Evolutionary conservation across 2,888 invertebrate species (phyloP).

Genomic region (Noctua fimbriata): DNA sequence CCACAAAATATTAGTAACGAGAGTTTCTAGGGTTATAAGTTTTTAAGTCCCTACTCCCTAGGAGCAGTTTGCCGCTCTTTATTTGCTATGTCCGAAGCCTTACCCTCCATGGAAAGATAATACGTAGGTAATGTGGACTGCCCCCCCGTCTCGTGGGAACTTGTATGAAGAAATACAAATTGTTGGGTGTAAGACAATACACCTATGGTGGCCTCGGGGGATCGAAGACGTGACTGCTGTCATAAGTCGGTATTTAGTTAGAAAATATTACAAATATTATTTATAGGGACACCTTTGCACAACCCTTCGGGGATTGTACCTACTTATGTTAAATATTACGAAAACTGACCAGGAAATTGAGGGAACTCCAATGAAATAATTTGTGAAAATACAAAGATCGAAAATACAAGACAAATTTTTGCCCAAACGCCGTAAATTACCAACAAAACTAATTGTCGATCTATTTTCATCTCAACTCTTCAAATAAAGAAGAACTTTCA

Average conservation of each 20-base stretch:
- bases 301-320: not conserved
- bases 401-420: not conserved
- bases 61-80: not conserved
- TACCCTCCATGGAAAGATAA: conserved; percentile 41
- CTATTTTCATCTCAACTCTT: conserved; percentile 29
- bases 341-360: not conserved
- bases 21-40: not conserved
- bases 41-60: accelerated
- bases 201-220: conserved; percentile 32
- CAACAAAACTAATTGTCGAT: conserved; percentile 15
- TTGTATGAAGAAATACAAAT: conserved; percentile 43
- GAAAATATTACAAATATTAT: not conserved
- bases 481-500: conserved; percentile 56
- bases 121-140: conserved; percentile 37
- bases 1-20: not conserved
- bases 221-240: conserved; percentile 18
- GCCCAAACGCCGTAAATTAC: conserved; percentile 3
- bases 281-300: not conserved
- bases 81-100: conserved; percentile 10
- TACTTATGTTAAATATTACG: not conserved
- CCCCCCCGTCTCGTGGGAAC: conserved; percentile 47
- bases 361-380: not conserved
- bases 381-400: not conserved
- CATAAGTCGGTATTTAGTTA: conserved; percentile 1
- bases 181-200: conserved; percentile 32